These are phyloP conservation scores for Bovichtus diacanthus DNA, from an alignment of 2,797 vertebrate genomes.

Conservation along the genomic window DNA sequence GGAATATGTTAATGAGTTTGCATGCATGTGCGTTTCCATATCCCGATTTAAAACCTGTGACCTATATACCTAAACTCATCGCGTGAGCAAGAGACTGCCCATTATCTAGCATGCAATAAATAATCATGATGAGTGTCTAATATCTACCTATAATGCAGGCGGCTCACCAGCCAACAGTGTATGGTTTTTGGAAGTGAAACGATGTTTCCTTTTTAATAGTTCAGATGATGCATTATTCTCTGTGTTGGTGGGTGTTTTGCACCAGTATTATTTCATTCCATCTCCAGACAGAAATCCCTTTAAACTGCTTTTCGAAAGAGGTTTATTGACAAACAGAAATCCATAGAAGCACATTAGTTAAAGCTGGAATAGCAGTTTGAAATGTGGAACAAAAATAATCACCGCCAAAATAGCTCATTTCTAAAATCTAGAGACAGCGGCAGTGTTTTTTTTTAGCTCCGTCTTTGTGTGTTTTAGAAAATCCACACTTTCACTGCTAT, in stretches of 20 bases:
- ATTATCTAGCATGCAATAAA: not conserved
- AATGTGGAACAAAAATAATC: not conserved
- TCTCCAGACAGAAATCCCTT: conserved; percentile 27
- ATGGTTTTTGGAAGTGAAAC: not conserved
- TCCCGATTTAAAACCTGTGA: conserved; percentile 36
- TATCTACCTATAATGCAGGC: not conserved
- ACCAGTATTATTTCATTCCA: conserved; percentile 14
- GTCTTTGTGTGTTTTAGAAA: not conserved
- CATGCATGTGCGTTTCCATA: conserved; percentile 6
- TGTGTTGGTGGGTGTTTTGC: conserved; percentile 18
- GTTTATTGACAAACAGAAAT: conserved; percentile 43
- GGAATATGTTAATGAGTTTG: conserved; percentile 17
- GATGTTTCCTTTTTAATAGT: not conserved
- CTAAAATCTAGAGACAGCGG: not conserved
- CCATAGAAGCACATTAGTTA: conserved; percentile 38
- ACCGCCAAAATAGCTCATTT: conserved; percentile 30
- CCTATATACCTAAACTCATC: conserved; percentile 11
- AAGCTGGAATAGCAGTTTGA: conserved; percentile 17
- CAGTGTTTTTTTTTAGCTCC: not conserved
- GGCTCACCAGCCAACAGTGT: not conserved
- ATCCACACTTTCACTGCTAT: not conserved
- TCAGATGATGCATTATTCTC: not conserved
- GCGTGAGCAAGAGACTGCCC: conserved; percentile 1
- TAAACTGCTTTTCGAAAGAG: conserved; percentile 52
- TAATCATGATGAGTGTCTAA: not conserved